Base-by-base conservation (phyloP, 2,113 vertebrate genomes). In the Passer domesticus region DNA sequence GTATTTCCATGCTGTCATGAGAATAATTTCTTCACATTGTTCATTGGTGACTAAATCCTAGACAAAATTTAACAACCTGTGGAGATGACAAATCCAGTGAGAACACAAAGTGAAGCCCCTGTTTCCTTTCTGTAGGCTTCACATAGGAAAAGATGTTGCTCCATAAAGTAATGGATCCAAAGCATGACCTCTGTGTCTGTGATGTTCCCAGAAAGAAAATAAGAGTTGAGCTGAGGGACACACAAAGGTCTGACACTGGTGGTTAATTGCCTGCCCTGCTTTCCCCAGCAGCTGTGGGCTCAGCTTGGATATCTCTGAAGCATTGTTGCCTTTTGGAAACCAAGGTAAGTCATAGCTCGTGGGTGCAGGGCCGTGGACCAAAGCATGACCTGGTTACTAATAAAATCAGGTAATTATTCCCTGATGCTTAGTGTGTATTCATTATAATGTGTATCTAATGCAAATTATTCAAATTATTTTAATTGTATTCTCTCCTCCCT, bases 401-500 rank as follows among this genome's bases (percentile, higher is more conserved):
- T 64, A 83, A 53, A 70, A 75, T 18, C 53, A 75, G 73, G 78
- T 90, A 94, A 89, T 96, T 96, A 87, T 75, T 81, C 83, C 76
- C 76, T 74, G 49, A 19, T 78, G 69, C 60, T 58, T 93, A 81
- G n/a, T 80, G 44, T 80, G 56, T 28, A 73, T 90, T 90, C 88
- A 58, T 87, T 64, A 84, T 68, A 90, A 90, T 59, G 53, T 90
- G 85, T 35, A 72, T 72, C 73, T 87, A 81, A 96, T 62, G 60
- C 76, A 93, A 93, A 90, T 75, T 63, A 80, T 64, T 92, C 27
- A 33, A 39, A 53, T 23, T 2, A 60, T 92, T 94, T 92, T 81
- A 90, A 95, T 86, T 92, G 52, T 87, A 76, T 79, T 90, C 53
- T 95, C 27, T 67, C 44, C 88, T 93, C 88, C 93, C 92, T 78